Percentiles rank a stretch among this genome's conserved stretches.
Conservation (phyloP, 2,797 vertebrate species). For the Sternotherus odoratus region DNA sequence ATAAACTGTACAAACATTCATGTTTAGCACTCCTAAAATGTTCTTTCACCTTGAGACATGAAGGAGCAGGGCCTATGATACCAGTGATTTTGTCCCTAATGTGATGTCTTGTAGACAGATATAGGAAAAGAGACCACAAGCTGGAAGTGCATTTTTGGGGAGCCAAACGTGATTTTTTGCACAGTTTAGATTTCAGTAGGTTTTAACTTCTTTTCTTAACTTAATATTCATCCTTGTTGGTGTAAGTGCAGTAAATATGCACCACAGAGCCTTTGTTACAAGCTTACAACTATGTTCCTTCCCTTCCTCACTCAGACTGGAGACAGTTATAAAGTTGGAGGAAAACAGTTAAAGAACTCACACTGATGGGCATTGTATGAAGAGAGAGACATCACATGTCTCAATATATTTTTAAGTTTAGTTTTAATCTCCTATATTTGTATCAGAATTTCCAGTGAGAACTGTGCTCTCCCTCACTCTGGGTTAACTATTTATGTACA, state of each 20-base stretch:
- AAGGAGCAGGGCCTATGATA: not conserved
- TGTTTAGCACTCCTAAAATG: not conserved
- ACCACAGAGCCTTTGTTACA: accelerated
- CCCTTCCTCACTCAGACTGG: not conserved
- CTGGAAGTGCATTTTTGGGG: not conserved
- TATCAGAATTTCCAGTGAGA: slow-evolving; percentile 6
- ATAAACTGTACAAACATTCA: not conserved
- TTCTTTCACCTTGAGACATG: not conserved
- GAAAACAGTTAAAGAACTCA: not conserved
- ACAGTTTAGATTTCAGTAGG: not conserved
- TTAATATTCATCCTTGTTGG: not conserved
- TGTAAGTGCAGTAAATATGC: not conserved
- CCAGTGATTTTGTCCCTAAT: not conserved
- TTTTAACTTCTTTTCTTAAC: not conserved
- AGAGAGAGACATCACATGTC: slow-evolving; percentile 7
- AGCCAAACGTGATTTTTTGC: not conserved
- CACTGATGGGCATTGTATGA: not conserved
- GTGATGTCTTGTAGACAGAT: not conserved
- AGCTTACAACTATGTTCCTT: not conserved
- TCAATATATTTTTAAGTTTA: slow-evolving; percentile 13
- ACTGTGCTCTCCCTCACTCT: slow-evolving; percentile 23
- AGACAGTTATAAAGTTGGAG: not conserved
- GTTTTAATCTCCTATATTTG: slow-evolving; percentile 42
- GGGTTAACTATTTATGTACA: not conserved
- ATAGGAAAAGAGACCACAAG: not conserved